These are phyloP conservation scores for Dasysyrphus albostriatus DNA, from an alignment of 2,888 invertebrate species.

Conservation along the genomic window DNA sequence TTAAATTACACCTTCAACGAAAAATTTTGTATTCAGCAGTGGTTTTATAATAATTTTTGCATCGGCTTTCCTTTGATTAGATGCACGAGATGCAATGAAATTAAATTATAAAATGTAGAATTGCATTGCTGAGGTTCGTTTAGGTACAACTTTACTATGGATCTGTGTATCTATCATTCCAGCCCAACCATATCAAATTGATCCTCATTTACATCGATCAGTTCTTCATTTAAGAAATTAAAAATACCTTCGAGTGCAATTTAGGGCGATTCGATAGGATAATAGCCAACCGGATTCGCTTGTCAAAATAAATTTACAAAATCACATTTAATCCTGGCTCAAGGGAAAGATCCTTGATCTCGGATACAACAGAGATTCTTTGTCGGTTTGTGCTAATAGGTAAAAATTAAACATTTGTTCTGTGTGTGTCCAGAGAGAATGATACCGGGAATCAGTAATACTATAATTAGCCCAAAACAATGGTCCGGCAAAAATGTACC, in stretches of 20 bases:
- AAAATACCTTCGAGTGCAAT: slow-evolving; percentile 9
- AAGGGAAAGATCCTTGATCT: neutral
- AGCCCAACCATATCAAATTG: slow-evolving; percentile 56
- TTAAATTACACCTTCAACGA: slow-evolving; percentile 33
- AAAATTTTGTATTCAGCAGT: slow-evolving; percentile 29
- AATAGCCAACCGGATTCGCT: slow-evolving; percentile 65
- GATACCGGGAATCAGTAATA: slow-evolving; percentile 59
- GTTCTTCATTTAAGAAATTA: neutral
- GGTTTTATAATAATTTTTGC: slow-evolving; percentile 35
- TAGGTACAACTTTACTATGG: neutral
- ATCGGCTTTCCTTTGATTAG: slow-evolving; percentile 50
- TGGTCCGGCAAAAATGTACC: slow-evolving; percentile 55
- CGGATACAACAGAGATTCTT: neutral
- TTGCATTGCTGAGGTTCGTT: slow-evolving; percentile 1
- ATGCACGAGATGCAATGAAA: slow-evolving; percentile 60
- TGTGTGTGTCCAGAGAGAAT: slow-evolving; percentile 39
- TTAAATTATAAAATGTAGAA: slow-evolving; percentile 24
- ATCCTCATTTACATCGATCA: slow-evolving; percentile 35
- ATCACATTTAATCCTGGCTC: slow-evolving; percentile 63
- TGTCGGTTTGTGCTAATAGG: slow-evolving; percentile 51
- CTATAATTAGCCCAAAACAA: slow-evolving; percentile 69
- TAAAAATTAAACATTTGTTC: slow-evolving; percentile 29
- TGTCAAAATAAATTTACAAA: slow-evolving; percentile 74
- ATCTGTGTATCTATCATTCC: slow-evolving; percentile 25
- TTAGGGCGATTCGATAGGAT: slow-evolving; percentile 22